Evolutionary conservation across 2,113 vertebrate species (phyloP).

Genomic region (Okapia johnstoni): DNA sequence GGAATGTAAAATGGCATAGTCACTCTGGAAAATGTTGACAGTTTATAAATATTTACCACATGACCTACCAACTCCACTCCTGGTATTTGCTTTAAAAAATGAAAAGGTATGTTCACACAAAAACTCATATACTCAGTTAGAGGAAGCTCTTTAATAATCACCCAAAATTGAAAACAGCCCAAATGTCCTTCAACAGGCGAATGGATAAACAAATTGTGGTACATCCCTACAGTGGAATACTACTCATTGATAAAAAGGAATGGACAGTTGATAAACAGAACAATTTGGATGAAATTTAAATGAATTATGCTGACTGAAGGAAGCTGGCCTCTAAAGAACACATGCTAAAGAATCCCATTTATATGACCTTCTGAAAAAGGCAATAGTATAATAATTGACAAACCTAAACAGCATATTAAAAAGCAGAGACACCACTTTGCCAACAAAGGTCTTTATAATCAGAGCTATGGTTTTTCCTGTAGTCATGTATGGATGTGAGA

Average conservation of each 20-base stretch:
- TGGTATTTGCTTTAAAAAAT: not conserved
- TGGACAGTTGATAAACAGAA: not conserved
- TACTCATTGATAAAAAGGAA: not conserved
- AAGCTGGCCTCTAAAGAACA: not conserved
- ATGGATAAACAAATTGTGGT: not conserved
- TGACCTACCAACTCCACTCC: not conserved
- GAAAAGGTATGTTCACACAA: not conserved
- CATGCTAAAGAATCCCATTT: not conserved
- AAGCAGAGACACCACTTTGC: not conserved
- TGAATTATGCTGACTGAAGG: not conserved
- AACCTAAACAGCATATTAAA: not conserved
- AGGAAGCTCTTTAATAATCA: not conserved
- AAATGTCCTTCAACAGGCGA: not conserved
- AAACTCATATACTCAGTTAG: not conserved
- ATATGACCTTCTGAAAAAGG: not conserved
- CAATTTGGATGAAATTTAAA: not conserved
- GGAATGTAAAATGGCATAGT: not conserved
- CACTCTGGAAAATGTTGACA: not conserved
- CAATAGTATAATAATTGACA: not conserved
- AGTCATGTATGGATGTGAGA: not conserved
- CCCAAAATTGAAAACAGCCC: not conserved
- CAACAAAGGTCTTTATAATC: not conserved
- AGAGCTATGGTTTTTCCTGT: not conserved
- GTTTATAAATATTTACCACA: not conserved
- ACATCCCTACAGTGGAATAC: not conserved